Evolutionary conservation across 2,888 invertebrate species (phyloP).

Genomic region (Aphrophora alni): DNA sequence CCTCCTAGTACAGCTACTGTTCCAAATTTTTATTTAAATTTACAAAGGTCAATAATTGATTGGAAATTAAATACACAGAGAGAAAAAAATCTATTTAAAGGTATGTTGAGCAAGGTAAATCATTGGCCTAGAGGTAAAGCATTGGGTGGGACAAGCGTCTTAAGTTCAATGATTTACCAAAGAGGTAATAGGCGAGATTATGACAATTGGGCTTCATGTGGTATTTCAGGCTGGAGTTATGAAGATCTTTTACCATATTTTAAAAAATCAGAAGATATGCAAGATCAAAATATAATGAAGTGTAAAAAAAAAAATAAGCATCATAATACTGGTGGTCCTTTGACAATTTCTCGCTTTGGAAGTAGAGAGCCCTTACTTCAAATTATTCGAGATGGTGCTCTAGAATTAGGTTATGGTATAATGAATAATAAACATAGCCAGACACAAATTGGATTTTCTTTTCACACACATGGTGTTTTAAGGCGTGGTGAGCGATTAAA

Average conservation of each 20-base stretch:
- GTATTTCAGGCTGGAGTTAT: conserved; percentile 69
- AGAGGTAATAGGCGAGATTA: conserved; percentile 69
- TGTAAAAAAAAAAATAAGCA: conserved; percentile 19
- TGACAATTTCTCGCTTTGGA: conserved; percentile 37
- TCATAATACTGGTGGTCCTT: conserved; percentile 37
- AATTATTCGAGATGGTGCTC: conserved; percentile 29
- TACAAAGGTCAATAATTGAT: conserved; percentile 56
- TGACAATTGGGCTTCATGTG: conserved; percentile 66
- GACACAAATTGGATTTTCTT: conserved; percentile 35
- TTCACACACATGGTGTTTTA: conserved; percentile 60
- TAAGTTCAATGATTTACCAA: conserved; percentile 71
- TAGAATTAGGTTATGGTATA: conserved; percentile 35
- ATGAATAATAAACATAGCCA: conserved; percentile 39
- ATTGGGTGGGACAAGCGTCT: conserved; percentile 68
- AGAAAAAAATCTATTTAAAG: conserved; percentile 56
- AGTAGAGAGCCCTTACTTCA: conserved; percentile 16
- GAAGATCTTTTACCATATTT: conserved; percentile 60
- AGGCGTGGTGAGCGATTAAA: conserved; percentile 70
- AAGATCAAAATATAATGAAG: conserved; percentile 23
- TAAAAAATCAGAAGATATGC: conserved; percentile 54
- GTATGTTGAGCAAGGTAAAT: conserved; percentile 56
- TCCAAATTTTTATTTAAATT: conserved; percentile 53
- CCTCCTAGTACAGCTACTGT: conserved; percentile 59
- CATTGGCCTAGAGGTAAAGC: conserved; percentile 67
- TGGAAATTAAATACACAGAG: conserved; percentile 62